phyloP scores from a whole-genome alignment of 1,140 invertebrate species.

The Drosophila nigrodunni region DNA sequence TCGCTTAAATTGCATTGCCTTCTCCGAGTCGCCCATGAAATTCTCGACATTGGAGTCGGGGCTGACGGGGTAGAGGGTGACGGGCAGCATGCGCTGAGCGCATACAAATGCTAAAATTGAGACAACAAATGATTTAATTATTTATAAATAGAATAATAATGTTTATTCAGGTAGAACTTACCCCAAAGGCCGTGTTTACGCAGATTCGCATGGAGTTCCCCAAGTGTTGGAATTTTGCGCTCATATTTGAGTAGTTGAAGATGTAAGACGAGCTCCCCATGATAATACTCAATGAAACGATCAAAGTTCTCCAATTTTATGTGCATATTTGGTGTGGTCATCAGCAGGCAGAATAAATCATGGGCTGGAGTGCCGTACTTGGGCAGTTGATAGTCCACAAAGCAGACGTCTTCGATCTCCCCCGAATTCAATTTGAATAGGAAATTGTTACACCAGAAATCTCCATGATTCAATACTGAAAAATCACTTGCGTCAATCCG shows the following conservation, averaged over 20 bases:
- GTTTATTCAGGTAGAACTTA: constrained; percentile 25
- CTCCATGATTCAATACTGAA: constrained; percentile 88
- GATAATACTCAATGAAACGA: constrained; percentile 75
- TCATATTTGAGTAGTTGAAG: constrained; percentile 62
- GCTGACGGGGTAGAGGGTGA: constrained; percentile 58
- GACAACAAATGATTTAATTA: neutral
- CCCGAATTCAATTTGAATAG: constrained; percentile 74
- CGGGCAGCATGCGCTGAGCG: constrained; percentile 66
- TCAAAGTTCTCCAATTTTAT: constrained; percentile 73
- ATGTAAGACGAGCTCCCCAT: constrained; percentile 58
- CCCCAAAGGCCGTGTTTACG: constrained; percentile 67
- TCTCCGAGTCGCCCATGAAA: constrained; percentile 64
- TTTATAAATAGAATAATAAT: neutral
- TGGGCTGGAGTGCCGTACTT: constrained; percentile 78
- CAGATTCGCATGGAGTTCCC: constrained; percentile 62
- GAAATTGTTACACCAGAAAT: constrained; percentile 85
- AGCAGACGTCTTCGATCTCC: constrained; percentile 67
- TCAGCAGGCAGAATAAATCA: constrained; percentile 79
- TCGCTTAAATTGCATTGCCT: constrained; percentile 63
- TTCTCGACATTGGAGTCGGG: constrained; percentile 63
- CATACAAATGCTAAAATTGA: constrained; percentile 62
- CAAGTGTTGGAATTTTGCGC: constrained; percentile 53
- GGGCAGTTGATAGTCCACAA: constrained; percentile 84
- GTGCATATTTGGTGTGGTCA: constrained; percentile 60
- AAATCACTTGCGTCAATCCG: constrained; percentile 84